phyloP scores from a whole-genome alignment of 2,797 vertebrate species.

The Rhadinocentrus ornatus region DNA sequence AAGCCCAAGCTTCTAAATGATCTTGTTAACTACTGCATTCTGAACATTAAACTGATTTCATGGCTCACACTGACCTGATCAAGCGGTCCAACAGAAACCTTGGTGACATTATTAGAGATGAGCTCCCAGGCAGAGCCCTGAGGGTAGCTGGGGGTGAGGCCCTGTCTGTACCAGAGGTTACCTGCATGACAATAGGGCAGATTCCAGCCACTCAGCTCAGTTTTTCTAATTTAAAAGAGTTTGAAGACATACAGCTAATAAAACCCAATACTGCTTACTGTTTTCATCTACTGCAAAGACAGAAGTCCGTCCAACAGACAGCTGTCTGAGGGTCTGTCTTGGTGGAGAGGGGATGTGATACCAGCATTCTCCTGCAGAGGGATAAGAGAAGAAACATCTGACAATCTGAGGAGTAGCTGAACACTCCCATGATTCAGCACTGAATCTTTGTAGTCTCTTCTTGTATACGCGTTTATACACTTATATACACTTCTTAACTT shows the following conservation, averaged over 20 bases:
- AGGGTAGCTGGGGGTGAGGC: constrained; percentile 95
- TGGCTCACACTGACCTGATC: constrained; percentile 86
- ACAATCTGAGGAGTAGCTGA: not conserved
- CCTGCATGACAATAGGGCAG: constrained; percentile 70
- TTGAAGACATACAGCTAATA: not conserved
- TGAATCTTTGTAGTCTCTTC: not conserved
- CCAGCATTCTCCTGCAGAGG: constrained; percentile 90
- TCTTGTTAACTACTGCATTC: not conserved
- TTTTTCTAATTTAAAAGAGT: not conserved
- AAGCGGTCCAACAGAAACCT: constrained; percentile 92
- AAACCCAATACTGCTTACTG: constrained; percentile 75
- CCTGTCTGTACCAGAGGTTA: constrained; percentile 95
- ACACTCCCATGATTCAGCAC: constrained; percentile 5
- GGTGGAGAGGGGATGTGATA: constrained; percentile 94
- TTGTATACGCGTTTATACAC: not conserved
- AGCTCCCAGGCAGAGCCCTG: constrained; percentile 95
- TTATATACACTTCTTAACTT: not conserved
- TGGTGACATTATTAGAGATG: constrained; percentile 92
- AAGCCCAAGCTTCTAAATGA: not conserved
- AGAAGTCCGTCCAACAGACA: constrained; percentile 93
- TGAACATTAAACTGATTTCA: not conserved
- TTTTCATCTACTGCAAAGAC: constrained; percentile 94
- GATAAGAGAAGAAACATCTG: not conserved
- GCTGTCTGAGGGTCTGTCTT: constrained; percentile 90
- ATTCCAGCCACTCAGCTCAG: not conserved